Evolutionary conservation across 2,797 vertebrate species (phyloP).

Genomic region (Nyctalus aviator): DNA sequence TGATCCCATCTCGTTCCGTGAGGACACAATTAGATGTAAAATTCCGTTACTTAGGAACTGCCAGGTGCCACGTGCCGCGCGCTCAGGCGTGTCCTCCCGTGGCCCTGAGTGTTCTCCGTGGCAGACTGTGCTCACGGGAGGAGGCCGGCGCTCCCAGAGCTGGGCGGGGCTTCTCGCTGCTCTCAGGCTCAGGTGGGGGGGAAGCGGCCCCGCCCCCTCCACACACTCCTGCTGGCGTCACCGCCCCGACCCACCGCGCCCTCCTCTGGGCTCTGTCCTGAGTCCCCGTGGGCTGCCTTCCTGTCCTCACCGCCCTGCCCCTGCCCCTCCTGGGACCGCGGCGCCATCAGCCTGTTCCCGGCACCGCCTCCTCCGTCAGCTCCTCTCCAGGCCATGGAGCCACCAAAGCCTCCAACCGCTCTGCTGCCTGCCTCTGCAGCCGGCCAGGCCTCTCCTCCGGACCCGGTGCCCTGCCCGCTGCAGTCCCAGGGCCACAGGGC

Average conservation of each 20-base stretch:
- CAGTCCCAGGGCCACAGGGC: not conserved
- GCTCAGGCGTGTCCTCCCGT: not conserved
- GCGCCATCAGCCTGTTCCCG: not conserved
- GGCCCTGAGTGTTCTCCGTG: not conserved
- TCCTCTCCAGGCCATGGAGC: no score
- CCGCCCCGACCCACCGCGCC: no score
- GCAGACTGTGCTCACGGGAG: no score
- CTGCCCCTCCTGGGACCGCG: no score
- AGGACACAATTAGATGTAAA: not conserved
- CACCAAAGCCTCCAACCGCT: not conserved
- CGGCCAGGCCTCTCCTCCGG: not conserved
- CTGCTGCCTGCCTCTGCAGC: not conserved
- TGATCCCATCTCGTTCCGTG: fast-evolving
- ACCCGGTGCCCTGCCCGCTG: fast-evolving
- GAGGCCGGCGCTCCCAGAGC: no score
- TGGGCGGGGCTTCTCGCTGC: no score
- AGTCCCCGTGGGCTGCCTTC: not conserved
- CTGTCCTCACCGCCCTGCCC: not conserved
- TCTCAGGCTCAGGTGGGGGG: not conserved
- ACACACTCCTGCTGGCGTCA: not conserved
- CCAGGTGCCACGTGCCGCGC: fast-evolving
- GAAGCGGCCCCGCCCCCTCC: not conserved
- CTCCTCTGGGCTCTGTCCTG: not conserved
- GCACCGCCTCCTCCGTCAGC: not conserved
- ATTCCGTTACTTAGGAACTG: fast-evolving